Base-by-base conservation (phyloP, 2,888 invertebrate genomes). In the Poecilus cupreus region DNA sequence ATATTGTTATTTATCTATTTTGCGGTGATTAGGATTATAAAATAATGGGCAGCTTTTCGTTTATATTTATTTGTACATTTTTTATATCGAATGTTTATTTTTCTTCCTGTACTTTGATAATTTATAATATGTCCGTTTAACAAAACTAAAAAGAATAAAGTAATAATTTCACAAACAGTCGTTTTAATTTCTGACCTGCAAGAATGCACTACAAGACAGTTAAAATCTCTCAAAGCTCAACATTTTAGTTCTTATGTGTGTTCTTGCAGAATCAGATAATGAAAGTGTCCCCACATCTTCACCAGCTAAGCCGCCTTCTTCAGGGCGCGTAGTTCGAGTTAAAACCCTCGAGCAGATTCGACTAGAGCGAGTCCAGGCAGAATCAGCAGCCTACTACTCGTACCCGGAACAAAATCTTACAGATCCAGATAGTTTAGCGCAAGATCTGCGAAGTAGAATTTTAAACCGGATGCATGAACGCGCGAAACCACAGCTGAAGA, bases 201-300 rank as follows among this genome's bases (percentile, higher is more conserved):
- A 90, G 89, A 88, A 88, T 88, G 87, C 88, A 87, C 87, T 85
- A 83, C 85, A 83, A 83, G 72, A 81, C 32, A 16, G 24, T 60
- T 60, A 5, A 39, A 39, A 37, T 39, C 22, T 22, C 54, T 68
- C 72, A 72, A 72, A 43, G 79, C 64, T 76, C 70, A 64, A 82
- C 43, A 46, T 68, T 39, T 11, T 76, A 64, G 46, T 13, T 60
- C 83, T 83, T 86, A 86, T 88, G 88, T 92, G 92, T 93, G 91
- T 94, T 91, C 92, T 94, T 94, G 91, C 93, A 94, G 94, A 94
- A 90, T 94, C 94, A 86, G 94, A 94, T 91, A 93, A 91, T 89
- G 94, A 94, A 91, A 94, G 94, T 88, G 91, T 91, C 85, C 92
- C 93, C 24, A 92, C 93, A 39, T 90, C 90, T 81, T 92, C 93